A percentile compares a stretch with the other conserved stretches of the same genome.
These are phyloP conservation scores for Rhineura floridana DNA, from an alignment of 2,113 vertebrate species.

Conservation along the genomic window DNA sequence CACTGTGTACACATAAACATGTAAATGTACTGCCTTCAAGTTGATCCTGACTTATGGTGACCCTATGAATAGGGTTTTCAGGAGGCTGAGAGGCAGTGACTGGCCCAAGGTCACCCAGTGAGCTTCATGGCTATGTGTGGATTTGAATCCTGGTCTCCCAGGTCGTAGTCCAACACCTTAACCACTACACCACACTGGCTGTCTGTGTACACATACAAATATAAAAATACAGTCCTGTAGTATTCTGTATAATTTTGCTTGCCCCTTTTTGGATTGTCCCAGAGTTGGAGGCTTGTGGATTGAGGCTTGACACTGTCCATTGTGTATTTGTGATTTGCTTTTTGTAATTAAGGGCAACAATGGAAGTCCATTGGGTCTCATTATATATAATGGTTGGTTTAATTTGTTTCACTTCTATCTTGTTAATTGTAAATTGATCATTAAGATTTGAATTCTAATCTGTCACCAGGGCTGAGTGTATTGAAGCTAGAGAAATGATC, in stretches of 20 bases:
- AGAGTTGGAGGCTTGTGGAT: slow-evolving; percentile 73
- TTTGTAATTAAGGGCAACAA: slow-evolving; percentile 87
- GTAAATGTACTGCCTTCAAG: no score
- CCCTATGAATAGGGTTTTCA: no score
- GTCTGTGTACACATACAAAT: slow-evolving; percentile 21
- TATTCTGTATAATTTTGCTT: slow-evolving; percentile 43
- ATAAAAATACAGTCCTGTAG: slow-evolving; percentile 48
- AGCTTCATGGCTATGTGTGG: no score
- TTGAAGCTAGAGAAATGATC: slow-evolving; percentile 82
- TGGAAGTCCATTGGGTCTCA: slow-evolving; percentile 80
- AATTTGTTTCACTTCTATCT: slow-evolving; percentile 89
- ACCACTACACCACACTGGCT: no score
- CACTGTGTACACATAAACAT: slow-evolving; percentile 28
- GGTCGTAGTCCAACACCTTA: no score
- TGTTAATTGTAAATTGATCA: slow-evolving; percentile 90
- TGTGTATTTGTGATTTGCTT: slow-evolving; percentile 80
- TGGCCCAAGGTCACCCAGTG: no score
- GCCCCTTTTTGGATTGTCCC: slow-evolving; percentile 57
- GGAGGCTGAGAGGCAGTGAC: no score
- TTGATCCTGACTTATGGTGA: no score
- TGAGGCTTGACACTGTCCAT: slow-evolving; percentile 75
- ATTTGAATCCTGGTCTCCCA: no score
- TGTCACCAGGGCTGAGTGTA: slow-evolving; percentile 83
- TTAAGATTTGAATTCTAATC: slow-evolving; percentile 88
- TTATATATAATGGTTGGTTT: slow-evolving; percentile 88